A percentile compares a stretch with the other conserved stretches of the same genome.
These are phyloP conservation scores for Paramisgurnus dabryanus DNA, from an alignment of 2,113 vertebrate species.

Conservation along the genomic window DNA sequence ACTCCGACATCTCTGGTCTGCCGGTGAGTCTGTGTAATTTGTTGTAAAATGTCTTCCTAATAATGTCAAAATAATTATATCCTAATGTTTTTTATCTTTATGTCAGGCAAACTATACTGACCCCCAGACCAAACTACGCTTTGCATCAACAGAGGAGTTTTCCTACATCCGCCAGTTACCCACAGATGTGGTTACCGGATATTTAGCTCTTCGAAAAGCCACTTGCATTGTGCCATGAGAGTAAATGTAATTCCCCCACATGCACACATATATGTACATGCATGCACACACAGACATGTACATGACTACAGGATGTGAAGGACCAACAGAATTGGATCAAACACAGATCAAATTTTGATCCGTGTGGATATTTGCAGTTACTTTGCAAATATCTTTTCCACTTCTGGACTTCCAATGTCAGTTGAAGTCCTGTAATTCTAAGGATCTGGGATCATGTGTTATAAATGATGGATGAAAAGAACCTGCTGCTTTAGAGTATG, in stretches of 20 bases:
- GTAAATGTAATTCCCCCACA: background rate
- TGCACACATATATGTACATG: background rate
- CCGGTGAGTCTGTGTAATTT: constrained; percentile 76
- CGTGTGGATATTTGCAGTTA: background rate
- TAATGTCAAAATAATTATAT: background rate
- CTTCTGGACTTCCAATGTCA: background rate
- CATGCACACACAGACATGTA: background rate
- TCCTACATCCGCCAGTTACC: constrained; percentile 94
- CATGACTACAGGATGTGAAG: background rate
- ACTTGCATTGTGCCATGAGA: constrained; percentile 90
- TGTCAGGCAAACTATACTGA: constrained; percentile 94
- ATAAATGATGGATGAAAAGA: too few species aligned
- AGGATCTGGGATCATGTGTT: too few species aligned
- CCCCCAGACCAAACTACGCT: constrained; percentile 95
- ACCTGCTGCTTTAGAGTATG: too few species aligned
- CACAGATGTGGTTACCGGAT: constrained; percentile 90
- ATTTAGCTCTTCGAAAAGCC: constrained; percentile 92
- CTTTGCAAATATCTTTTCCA: background rate
- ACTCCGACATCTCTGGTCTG: constrained; percentile 96
- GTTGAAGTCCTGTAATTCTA: too few species aligned
- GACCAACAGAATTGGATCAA: background rate
- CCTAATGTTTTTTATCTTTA: constrained; percentile 1
- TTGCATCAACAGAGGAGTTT: constrained; percentile 93
- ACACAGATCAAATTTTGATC: background rate
- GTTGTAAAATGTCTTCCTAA: background rate